A percentile compares a stretch with the other conserved stretches of the same genome.
Evolutionary conservation across 2,797 vertebrate genomes (phyloP).

Genomic region (Rousettus madagascariensis): DNA sequence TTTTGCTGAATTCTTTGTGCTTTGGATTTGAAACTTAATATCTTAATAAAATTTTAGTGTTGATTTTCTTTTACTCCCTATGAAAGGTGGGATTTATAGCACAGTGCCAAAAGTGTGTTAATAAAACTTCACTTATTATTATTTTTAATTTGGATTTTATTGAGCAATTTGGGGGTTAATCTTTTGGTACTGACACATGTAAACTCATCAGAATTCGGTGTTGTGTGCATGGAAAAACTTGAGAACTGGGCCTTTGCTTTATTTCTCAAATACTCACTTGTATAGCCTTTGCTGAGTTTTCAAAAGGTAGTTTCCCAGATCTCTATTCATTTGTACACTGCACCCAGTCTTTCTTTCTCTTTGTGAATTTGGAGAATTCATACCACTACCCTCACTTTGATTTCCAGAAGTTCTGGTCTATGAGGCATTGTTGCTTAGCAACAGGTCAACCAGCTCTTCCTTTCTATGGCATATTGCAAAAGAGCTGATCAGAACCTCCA

Average conservation of each 20-base stretch:
- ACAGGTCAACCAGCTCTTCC: slow-evolving; percentile 81
- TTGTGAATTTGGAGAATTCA: slow-evolving; percentile 79
- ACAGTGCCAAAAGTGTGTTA: not conserved
- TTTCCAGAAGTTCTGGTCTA: slow-evolving; percentile 77
- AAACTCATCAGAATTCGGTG: not conserved
- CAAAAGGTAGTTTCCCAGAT: slow-evolving; percentile 66
- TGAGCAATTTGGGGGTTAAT: slow-evolving; percentile 16
- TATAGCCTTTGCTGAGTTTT: slow-evolving; percentile 69
- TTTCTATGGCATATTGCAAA: slow-evolving; percentile 76
- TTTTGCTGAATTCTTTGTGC: slow-evolving; percentile 5
- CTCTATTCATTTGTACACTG: slow-evolving; percentile 71
- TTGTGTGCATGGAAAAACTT: slow-evolving; percentile 3
- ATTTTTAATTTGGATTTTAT: slow-evolving; percentile 29
- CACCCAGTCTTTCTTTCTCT: slow-evolving; percentile 63
- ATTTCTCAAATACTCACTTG: slow-evolving; percentile 5
- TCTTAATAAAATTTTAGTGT: not conserved
- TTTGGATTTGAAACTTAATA: slow-evolving; percentile 41
- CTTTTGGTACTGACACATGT: not conserved
- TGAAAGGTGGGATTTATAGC: not conserved
- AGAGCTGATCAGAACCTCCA: slow-evolving; percentile 81
- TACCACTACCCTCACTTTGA: slow-evolving; percentile 30
- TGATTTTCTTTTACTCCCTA: not conserved
- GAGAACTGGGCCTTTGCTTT: not conserved
- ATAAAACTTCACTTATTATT: not conserved
- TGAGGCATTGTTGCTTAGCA: slow-evolving; percentile 82